Conservation (phyloP, 2,113 vertebrate species). For the Hippocampus comes region DNA sequence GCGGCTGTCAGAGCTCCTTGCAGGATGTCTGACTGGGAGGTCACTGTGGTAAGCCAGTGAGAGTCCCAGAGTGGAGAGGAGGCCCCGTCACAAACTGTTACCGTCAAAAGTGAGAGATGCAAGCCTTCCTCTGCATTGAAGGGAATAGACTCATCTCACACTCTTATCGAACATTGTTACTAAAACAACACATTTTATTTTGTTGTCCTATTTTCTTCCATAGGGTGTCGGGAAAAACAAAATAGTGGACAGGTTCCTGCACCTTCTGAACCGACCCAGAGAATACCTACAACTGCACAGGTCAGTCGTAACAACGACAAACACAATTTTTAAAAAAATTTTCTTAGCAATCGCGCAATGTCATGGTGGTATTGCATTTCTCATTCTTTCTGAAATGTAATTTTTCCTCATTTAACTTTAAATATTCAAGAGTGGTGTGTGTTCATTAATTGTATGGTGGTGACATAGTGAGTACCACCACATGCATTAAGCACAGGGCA, state of each 20-base stretch:
- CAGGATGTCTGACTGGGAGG: slow-evolving; percentile 23
- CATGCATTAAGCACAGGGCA: too few species aligned
- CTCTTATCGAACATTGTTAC: neutral
- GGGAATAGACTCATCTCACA: slow-evolving; percentile 1
- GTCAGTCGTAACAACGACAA: slow-evolving; percentile 64
- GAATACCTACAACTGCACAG: slow-evolving; percentile 97
- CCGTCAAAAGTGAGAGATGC: slow-evolving; percentile 26
- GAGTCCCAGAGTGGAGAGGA: slow-evolving; percentile 25
- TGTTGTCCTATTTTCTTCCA: neutral
- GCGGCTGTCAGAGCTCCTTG: slow-evolving; percentile 22
- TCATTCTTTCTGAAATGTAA: neutral
- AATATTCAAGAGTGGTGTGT: too few species aligned
- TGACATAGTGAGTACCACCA: too few species aligned
- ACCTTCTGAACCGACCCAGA: slow-evolving; percentile 91
- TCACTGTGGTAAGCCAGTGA: slow-evolving; percentile 25
- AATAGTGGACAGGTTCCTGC: slow-evolving; percentile 91
- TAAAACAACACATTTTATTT: neutral
- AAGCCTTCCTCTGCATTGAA: neutral
- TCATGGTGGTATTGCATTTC: neutral
- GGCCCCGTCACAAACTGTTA: slow-evolving; percentile 30
- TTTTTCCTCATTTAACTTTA: too few species aligned
- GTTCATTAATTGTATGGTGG: too few species aligned
- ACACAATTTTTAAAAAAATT: too few species aligned
- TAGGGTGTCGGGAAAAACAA: slow-evolving; percentile 99
- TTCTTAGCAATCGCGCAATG: neutral